Base-by-base conservation (phyloP, 2,113 vertebrate genomes). In the Halichoeres trimaculatus region DNA sequence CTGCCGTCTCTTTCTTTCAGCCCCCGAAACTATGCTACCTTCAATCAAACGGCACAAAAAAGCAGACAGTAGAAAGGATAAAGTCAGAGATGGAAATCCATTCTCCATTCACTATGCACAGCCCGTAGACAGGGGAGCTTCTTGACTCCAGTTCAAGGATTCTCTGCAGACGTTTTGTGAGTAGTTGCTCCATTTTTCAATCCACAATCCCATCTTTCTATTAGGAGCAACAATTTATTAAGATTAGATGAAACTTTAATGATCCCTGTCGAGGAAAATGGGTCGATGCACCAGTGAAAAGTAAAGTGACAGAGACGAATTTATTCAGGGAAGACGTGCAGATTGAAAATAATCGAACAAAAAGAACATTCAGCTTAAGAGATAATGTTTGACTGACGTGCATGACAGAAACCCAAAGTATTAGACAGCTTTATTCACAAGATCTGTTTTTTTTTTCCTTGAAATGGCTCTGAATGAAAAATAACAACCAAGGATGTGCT, bases 161-260 rank as follows among this genome's bases (percentile, higher is more conserved):
- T 77, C 80, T 86, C 78, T 68, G 78, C 80, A 72, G 65, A 81
- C 53, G 30, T 54, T 76, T 65, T 64, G 65, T 77, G 69, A 85
- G 79, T 26, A 63, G 73, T 60, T 83, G 86, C 85, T 86, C 80
- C 66, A 78, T 80, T 84, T 80, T 65, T 54, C 80, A 59, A 67
- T 71, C 76, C 70, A 66, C 70, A 78, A 70, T 74, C 75, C 71
- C 80, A 64, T 81, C 60, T 80, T 82, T 88, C 70, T 83, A 85
- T 86, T 84, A 81, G 70, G 71, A 72, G 71, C 61, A 84, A 91
- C 83, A 78, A 80, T 88, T 79, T 90, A 80, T 89, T 84, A 82
- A 85, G 81, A 90, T 87, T 74, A 78, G 82, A 88, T 89, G 80
- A 82, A 83, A 85, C 78, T 85, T 88, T 88, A 85, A 88, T 85